A percentile compares a stretch with the other conserved stretches of the same genome.
Evolutionary conservation across 2,113 vertebrate species (phyloP).

Genomic region (Riparia riparia): DNA sequence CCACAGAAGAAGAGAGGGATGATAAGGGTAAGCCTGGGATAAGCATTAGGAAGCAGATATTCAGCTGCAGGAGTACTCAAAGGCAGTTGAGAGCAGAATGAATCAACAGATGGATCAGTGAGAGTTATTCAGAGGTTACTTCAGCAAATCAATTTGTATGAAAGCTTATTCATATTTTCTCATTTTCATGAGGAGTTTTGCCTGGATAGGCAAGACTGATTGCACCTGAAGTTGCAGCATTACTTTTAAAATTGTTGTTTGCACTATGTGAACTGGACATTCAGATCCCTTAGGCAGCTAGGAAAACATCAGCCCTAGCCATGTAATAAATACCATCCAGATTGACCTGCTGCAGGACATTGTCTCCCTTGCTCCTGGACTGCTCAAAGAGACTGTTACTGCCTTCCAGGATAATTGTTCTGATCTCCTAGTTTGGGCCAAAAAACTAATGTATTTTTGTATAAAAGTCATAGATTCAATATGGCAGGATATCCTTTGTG

Average conservation of each 20-base stretch:
- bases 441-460: not conserved
- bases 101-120: not conserved
- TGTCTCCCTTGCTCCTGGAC: not conserved
- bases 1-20: not conserved
- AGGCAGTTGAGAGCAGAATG: not conserved
- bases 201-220: not conserved
- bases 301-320: not conserved
- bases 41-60: not conserved
- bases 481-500: not conserved
- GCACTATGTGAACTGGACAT: not conserved
- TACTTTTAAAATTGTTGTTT: not conserved
- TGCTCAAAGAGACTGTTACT: not conserved
- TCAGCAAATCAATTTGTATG: not conserved
- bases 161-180: not conserved
- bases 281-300: not conserved
- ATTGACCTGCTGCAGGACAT: not conserved
- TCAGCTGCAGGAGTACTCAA: not conserved
- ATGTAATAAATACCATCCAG: not conserved
- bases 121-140: not conserved
- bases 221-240: not conserved
- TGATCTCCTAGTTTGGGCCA: not conserved
- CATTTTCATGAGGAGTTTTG: not conserved
- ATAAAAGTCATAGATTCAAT: not conserved
- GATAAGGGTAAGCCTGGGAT: not conserved
- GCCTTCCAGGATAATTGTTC: not conserved